These are phyloP conservation scores for Andrena trimmerana DNA, from an alignment of 2,888 invertebrate species.

Conservation along the genomic window DNA sequence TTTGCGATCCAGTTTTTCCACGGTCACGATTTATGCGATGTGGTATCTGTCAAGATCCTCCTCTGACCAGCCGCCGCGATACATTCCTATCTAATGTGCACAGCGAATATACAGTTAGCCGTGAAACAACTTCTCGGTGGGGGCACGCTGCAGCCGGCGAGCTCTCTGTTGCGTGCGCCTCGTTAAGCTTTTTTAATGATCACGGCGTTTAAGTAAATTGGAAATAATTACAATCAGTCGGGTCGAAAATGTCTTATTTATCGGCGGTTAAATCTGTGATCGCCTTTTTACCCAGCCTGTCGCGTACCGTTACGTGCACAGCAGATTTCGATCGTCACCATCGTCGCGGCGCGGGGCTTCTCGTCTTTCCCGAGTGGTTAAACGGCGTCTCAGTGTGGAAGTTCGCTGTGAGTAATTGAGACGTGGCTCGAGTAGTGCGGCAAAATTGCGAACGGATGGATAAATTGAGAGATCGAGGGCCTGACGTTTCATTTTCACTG, in stretches of 20 bases:
- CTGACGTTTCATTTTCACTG: neutral
- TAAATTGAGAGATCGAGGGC: conserved; percentile 33
- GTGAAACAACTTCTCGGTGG: conserved; percentile 15
- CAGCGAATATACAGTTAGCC: conserved; percentile 28
- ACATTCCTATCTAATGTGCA: conserved; percentile 9
- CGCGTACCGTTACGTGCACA: too few relatives aligned
- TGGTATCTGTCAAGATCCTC: conserved; percentile 1
- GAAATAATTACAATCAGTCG: conserved; percentile 17
- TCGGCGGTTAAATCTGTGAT: neutral
- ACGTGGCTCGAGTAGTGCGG: conserved; percentile 9
- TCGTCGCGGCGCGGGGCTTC: too few relatives aligned
- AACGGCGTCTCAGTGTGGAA: neutral
- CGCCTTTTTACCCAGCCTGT: too few relatives aligned
- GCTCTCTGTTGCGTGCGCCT: conserved; percentile 19
- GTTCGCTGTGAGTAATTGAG: conserved; percentile 1
- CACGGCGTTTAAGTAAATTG: conserved; percentile 35
- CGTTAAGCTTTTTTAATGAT: conserved; percentile 32
- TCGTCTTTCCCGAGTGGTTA: too few relatives aligned
- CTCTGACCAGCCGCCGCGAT: neutral
- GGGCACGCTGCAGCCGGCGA: conserved; percentile 4
- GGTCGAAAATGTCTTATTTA: conserved; percentile 37
- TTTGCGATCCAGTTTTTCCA: conserved; percentile 45
- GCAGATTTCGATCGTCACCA: too few relatives aligned
- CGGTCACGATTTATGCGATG: conserved; percentile 19
- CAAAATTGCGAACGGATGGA: conserved; percentile 3